Percentiles rank a stretch among this genome's conserved stretches.
phyloP scores from a whole-genome alignment of 2,113 vertebrate species.

The Colinus virginianus region DNA sequence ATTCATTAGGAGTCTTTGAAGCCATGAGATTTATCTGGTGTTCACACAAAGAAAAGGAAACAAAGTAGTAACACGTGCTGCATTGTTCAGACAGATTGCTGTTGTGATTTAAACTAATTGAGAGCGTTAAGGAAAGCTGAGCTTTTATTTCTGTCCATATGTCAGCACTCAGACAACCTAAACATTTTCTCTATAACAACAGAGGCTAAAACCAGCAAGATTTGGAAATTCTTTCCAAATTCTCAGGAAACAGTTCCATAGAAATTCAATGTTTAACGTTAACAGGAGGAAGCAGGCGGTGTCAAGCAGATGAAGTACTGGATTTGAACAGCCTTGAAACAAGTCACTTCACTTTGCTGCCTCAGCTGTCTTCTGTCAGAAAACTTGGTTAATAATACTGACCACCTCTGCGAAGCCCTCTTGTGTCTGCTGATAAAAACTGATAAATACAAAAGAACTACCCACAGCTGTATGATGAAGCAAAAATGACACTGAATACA shows the following conservation, averaged over 20 bases:
- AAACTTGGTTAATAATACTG: neutral
- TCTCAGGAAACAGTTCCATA: neutral
- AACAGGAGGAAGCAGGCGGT: neutral
- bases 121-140: conserved; percentile 45
- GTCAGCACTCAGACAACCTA: neutral
- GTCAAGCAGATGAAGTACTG: neutral
- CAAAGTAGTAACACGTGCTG: neutral
- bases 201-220: neutral
- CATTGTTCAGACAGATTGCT: conserved; percentile 50
- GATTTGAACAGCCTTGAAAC: neutral
- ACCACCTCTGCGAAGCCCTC: neutral
- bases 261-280: neutral
- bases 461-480: neutral
- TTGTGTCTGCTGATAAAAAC: neutral
- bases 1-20: conserved; percentile 44
- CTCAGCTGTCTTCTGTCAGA: neutral
- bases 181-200: neutral
- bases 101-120: conserved; percentile 39
- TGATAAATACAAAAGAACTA: neutral
- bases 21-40: conserved; percentile 3
- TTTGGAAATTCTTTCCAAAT: neutral
- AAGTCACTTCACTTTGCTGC: neutral
- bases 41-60: conserved; percentile 30
- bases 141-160: conserved; percentile 43
- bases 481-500: neutral